Evolutionary conservation across 1,140 invertebrate genomes (phyloP).

Genomic region (Branchinecta lindahli): DNA sequence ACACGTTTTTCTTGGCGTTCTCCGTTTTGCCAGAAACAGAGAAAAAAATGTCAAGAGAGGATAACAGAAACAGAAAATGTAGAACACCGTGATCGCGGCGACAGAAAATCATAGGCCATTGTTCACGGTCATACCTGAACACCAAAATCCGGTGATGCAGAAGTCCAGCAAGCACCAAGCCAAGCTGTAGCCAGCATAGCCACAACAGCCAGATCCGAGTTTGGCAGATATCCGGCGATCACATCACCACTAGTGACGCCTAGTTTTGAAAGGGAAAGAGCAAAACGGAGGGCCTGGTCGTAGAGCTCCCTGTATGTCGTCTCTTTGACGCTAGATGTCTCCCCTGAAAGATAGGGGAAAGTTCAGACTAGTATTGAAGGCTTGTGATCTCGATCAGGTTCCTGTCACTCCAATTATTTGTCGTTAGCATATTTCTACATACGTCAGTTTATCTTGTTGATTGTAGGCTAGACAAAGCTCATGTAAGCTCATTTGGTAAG

Average conservation of each 20-base stretch:
- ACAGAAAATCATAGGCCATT: too few relatives aligned
- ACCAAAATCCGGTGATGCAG: slow-evolving; percentile 42
- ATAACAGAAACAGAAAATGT: too few relatives aligned
- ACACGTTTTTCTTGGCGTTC: too few relatives aligned
- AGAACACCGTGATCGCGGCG: too few relatives aligned
- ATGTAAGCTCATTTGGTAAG: too few relatives aligned
- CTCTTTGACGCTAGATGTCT: not conserved
- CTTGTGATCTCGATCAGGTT: too few relatives aligned
- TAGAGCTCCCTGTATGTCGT: not conserved
- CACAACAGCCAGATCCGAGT: slow-evolving; percentile 32
- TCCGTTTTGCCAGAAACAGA: too few relatives aligned
- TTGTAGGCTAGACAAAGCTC: too few relatives aligned
- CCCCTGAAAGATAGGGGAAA: not conserved
- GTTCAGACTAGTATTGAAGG: not conserved
- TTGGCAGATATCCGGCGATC: slow-evolving; percentile 14
- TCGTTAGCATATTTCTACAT: too few relatives aligned
- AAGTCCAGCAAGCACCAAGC: slow-evolving; percentile 42
- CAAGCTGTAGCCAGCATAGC: slow-evolving; percentile 39
- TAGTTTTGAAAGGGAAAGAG: not conserved
- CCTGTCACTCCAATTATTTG: too few relatives aligned
- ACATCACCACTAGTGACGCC: slow-evolving; percentile 10
- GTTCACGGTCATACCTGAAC: slow-evolving; percentile 28
- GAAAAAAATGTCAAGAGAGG: too few relatives aligned
- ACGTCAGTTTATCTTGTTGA: too few relatives aligned
- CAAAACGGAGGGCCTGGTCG: not conserved